Evolutionary conservation across 2,888 invertebrate genomes (phyloP).

Genomic region (Neoitamus cyanurus): DNA sequence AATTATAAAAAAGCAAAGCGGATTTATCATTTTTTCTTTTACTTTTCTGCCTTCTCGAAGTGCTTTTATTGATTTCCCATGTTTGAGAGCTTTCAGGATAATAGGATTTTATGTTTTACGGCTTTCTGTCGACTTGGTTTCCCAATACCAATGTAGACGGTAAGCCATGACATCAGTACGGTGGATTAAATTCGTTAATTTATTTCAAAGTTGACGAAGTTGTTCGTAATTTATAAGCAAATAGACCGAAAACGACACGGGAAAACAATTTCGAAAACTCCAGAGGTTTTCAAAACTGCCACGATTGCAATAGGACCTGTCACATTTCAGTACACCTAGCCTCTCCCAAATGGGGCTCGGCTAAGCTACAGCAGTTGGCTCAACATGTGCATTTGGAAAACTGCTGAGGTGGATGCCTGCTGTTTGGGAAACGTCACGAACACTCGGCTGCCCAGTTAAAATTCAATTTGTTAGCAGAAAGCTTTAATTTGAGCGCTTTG

Average conservation of each 20-base stretch:
- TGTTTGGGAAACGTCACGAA: neutral
- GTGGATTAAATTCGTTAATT: neutral
- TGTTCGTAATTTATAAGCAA: neutral
- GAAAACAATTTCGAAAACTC: neutral
- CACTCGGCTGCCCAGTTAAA: neutral
- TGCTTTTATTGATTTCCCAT: conserved; percentile 5
- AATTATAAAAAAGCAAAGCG: neutral
- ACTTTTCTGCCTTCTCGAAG: neutral
- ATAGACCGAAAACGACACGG: neutral
- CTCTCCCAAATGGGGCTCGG: neutral
- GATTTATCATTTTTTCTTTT: neutral
- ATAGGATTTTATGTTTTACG: neutral
- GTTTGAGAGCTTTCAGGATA: conserved; percentile 5
- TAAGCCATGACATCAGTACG: neutral
- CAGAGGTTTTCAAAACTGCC: neutral
- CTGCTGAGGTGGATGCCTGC: neutral
- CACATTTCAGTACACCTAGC: neutral
- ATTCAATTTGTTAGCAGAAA: conserved; percentile 33
- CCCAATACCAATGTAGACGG: neutral
- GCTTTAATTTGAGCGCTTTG: neutral
- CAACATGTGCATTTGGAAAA: neutral
- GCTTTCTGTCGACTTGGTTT: neutral
- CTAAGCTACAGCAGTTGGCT: neutral
- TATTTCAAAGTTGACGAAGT: neutral
- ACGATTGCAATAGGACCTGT: neutral